phyloP scores from a whole-genome alignment of 1,140 invertebrate species.

The Nebria ingens region DNA sequence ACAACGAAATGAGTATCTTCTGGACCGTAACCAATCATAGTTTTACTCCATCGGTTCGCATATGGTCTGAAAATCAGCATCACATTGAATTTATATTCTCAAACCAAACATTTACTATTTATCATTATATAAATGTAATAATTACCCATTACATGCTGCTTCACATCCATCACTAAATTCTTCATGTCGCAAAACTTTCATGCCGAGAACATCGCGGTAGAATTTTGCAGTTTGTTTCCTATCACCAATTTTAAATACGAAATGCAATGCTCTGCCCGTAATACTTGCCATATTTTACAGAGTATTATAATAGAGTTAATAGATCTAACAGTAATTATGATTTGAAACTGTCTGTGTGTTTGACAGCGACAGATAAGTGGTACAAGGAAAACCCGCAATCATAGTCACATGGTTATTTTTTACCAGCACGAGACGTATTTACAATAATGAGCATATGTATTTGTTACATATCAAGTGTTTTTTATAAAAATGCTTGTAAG shows the following conservation, averaged over 20 bases:
- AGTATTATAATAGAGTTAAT: too few species aligned
- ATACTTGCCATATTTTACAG: slow-evolving; percentile 26
- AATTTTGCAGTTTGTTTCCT: slow-evolving; percentile 75
- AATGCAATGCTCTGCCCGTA: slow-evolving; percentile 74
- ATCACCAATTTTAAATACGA: slow-evolving; percentile 90
- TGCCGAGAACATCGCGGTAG: slow-evolving; percentile 80
- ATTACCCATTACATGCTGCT: slow-evolving; percentile 91
- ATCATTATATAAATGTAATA: slow-evolving; percentile 14
- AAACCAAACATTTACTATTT: slow-evolving; percentile 1
- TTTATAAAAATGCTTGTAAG: too few species aligned
- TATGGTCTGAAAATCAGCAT: slow-evolving; percentile 74
- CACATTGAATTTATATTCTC: too few species aligned
- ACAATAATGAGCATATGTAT: too few species aligned
- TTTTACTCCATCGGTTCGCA: slow-evolving; percentile 97
- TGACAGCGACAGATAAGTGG: too few species aligned
- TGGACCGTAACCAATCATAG: slow-evolving; percentile 96
- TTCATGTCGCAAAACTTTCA: slow-evolving; percentile 95
- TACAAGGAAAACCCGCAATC: too few species aligned
- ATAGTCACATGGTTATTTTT: too few species aligned
- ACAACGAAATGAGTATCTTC: slow-evolving; percentile 94
- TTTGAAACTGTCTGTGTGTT: too few species aligned
- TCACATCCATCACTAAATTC: slow-evolving; percentile 95
- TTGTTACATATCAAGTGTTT: too few species aligned
- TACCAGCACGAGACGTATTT: too few species aligned
- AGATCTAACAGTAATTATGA: too few species aligned